phyloP scores from a whole-genome alignment of 2,888 invertebrate species.

The Leucoma salicis region DNA sequence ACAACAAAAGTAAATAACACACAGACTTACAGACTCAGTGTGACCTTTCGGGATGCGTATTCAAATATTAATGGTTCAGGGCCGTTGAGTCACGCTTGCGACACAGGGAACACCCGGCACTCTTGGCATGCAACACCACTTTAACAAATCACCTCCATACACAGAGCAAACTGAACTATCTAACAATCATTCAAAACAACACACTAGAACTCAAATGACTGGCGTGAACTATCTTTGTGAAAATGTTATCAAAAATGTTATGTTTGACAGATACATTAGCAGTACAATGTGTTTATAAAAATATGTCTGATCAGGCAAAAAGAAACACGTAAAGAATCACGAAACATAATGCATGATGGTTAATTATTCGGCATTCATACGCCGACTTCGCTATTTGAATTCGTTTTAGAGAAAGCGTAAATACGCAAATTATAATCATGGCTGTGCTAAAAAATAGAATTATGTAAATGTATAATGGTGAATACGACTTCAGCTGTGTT shows the following conservation, averaged over 20 bases:
- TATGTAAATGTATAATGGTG: conserved; percentile 7
- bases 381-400: conserved; percentile 3
- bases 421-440: conserved; percentile 10
- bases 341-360: background rate
- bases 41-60: conserved; percentile 51
- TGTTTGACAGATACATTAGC: conserved; percentile 9
- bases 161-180: conserved; percentile 16
- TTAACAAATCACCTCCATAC: conserved; percentile 32
- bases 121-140: conserved; percentile 59
- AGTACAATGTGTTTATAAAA: background rate
- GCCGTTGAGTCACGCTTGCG: conserved; percentile 62
- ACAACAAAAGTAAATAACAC: conserved; percentile 35
- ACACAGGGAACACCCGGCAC: conserved; percentile 68
- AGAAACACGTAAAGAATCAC: background rate
- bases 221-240: no score
- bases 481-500: conserved; percentile 2
- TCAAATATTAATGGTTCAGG: conserved; percentile 64
- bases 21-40: conserved; percentile 14
- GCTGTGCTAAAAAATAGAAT: conserved; percentile 7
- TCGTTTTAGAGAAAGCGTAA: conserved; percentile 14
- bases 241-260: conserved; percentile 24
- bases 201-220: conserved; percentile 24
- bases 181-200: conserved; percentile 22
- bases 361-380: conserved; percentile 5
- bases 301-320: background rate